phyloP scores from a whole-genome alignment of 2,797 vertebrate genomes.

The Microctenopoma steveboyesi region DNA sequence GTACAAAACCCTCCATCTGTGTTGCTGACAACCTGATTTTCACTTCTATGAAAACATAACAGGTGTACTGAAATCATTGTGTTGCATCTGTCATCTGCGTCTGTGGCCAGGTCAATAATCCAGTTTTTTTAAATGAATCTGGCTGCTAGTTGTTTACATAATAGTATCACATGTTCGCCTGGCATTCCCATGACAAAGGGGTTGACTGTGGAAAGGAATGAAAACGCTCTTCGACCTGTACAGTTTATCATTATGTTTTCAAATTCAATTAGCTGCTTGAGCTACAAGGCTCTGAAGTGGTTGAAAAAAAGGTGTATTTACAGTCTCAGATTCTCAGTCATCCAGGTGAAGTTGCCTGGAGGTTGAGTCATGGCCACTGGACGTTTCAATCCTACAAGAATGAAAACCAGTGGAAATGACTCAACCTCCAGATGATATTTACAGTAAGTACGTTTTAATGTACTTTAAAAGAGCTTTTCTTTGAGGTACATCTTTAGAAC shows the following conservation, averaged over 20 bases:
- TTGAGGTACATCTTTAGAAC: too few relatives aligned
- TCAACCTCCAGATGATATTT: too few relatives aligned
- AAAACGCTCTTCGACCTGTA: slow-evolving; percentile 19
- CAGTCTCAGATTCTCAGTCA: too few relatives aligned
- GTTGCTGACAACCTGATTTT: background rate
- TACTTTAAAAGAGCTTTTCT: too few relatives aligned
- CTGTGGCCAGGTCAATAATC: slow-evolving; percentile 8
- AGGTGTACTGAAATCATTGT: background rate
- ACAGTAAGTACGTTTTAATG: too few relatives aligned
- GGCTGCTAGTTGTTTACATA: slow-evolving; percentile 54
- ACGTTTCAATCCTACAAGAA: too few relatives aligned
- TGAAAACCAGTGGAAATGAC: too few relatives aligned
- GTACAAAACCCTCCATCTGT: background rate
- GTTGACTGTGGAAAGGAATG: slow-evolving; percentile 23
- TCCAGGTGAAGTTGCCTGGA: too few relatives aligned
- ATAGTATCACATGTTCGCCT: slow-evolving; percentile 55
- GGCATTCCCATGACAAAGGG: slow-evolving; percentile 8
- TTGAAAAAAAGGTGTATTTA: too few relatives aligned
- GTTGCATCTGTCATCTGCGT: slow-evolving; percentile 12
- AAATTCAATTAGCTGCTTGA: too few relatives aligned
- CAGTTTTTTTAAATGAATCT: slow-evolving; percentile 18
- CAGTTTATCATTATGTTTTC: slow-evolving; percentile 1
- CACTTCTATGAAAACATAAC: slow-evolving; percentile 13
- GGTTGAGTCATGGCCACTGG: too few relatives aligned
- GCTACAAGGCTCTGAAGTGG: too few relatives aligned